Evolutionary conservation across 2,888 invertebrate genomes (phyloP).

Genomic region (Amphipoea lucens): DNA sequence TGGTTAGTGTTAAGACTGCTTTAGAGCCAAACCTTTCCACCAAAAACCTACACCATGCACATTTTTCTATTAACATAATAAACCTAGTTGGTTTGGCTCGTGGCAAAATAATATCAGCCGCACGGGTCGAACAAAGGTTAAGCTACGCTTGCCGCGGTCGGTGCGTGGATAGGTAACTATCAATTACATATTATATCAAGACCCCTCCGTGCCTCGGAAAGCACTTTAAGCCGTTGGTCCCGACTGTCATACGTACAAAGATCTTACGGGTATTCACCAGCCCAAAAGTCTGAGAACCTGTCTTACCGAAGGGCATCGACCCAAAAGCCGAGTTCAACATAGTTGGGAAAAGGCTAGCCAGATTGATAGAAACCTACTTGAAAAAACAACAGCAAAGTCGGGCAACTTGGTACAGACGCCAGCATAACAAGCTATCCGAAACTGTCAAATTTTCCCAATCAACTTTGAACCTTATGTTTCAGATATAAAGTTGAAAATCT

Average conservation of each 20-base stretch:
- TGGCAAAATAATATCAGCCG: neutral
- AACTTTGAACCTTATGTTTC: no score
- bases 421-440: no score
- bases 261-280: neutral
- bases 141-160: neutral
- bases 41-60: no score
- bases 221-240: neutral
- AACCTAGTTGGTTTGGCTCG: neutral
- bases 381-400: neutral
- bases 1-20: no score
- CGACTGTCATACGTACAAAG: neutral
- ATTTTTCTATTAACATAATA: no score
- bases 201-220: neutral
- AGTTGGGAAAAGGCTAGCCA: neutral
- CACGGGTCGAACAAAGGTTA: neutral
- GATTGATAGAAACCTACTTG: neutral
- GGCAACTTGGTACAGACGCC: neutral
- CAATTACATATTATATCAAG: no score
- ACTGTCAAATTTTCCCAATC: no score
- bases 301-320: neutral
- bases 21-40: no score
- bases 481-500: no score
- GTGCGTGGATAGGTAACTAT: neutral
- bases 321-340: neutral
- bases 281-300: neutral